Percentiles rank a stretch among this genome's conserved stretches.
phyloP scores from a whole-genome alignment of 2,797 vertebrate genomes.

The Moxostoma hubbsi region DNA sequence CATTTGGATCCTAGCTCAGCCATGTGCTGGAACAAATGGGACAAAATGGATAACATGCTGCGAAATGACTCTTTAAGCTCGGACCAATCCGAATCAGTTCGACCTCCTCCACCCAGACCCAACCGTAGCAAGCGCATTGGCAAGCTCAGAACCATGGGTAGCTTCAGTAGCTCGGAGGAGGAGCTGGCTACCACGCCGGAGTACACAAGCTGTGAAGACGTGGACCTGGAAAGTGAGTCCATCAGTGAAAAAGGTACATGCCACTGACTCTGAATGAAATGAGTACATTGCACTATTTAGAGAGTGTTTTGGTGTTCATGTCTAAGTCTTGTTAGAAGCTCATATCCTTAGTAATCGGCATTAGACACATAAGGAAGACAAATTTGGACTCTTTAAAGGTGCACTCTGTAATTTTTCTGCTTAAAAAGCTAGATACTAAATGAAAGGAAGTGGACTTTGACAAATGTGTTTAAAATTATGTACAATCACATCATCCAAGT shows the following conservation, averaged over 20 bases:
- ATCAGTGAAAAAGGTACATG: slow-evolving; percentile 89
- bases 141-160: slow-evolving; percentile 87
- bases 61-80: slow-evolving; percentile 89
- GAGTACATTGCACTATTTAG: not conserved
- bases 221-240: slow-evolving; percentile 90
- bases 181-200: slow-evolving; percentile 90
- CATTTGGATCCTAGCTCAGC: slow-evolving; percentile 88
- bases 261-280: not conserved
- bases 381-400: too few species aligned
- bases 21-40: slow-evolving; percentile 83
- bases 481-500: too few species aligned
- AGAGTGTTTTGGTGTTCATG: too few species aligned
- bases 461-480: too few species aligned
- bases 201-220: slow-evolving; percentile 91
- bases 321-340: too few species aligned
- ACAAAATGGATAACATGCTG: slow-evolving; percentile 85
- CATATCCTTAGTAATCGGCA: too few species aligned
- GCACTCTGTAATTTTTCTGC: too few species aligned
- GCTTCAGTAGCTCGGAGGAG: slow-evolving; percentile 94
- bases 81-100: slow-evolving; percentile 87
- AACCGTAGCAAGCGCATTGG: slow-evolving; percentile 86
- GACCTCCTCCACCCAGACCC: slow-evolving; percentile 84
- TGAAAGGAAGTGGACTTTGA: too few species aligned
- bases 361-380: too few species aligned
- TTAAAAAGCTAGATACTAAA: too few species aligned